These are phyloP conservation scores for Caenorhabditis becei DNA, from an alignment of 2,888 invertebrate genomes.

Conservation along the genomic window DNA sequence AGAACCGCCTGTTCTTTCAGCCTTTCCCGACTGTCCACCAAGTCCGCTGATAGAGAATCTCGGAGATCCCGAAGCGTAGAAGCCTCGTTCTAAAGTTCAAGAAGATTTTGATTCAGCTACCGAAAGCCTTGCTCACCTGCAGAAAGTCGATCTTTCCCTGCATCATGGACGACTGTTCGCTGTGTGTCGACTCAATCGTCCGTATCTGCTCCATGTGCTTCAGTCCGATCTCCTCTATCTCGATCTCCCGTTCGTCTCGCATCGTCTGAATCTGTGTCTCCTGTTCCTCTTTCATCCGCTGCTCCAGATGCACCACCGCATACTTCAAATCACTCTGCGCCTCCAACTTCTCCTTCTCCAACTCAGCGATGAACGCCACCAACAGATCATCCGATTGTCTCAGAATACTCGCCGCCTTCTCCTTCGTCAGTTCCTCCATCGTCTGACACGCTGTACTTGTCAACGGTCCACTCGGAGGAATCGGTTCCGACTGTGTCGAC, in stretches of 20 bases:
- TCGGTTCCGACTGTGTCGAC: conserved; percentile 73
- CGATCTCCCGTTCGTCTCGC: conserved; percentile 52
- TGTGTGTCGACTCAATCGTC: conserved; percentile 53
- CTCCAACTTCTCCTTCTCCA: conserved; percentile 73
- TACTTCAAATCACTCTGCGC: conserved; percentile 77
- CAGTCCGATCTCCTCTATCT: conserved; percentile 60
- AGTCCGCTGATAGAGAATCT: conserved; percentile 56
- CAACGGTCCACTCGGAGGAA: conserved; percentile 55
- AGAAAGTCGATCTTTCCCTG: conserved; percentile 64
- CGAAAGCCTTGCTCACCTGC: conserved; percentile 55
- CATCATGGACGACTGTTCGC: conserved; percentile 43
- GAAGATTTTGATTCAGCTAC: no score
- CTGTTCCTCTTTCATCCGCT: conserved; percentile 73
- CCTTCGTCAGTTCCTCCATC: conserved; percentile 66
- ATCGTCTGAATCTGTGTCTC: conserved; percentile 65
- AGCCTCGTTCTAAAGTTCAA: conserved; percentile 64
- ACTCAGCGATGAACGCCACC: conserved; percentile 70
- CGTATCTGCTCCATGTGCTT: conserved; percentile 61
- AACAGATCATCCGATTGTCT: conserved; percentile 72
- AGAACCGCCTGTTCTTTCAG: conserved; percentile 55
- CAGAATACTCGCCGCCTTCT: conserved; percentile 64
- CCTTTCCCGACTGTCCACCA: conserved; percentile 58
- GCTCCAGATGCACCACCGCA: conserved; percentile 75
- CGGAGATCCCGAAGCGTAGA: conserved; percentile 59
- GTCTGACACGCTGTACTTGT: conserved; percentile 68